A percentile compares a stretch with the other conserved stretches of the same genome.
Evolutionary conservation across 2,888 invertebrate genomes (phyloP).

Genomic region (Nephrocerus scutellatus): DNA sequence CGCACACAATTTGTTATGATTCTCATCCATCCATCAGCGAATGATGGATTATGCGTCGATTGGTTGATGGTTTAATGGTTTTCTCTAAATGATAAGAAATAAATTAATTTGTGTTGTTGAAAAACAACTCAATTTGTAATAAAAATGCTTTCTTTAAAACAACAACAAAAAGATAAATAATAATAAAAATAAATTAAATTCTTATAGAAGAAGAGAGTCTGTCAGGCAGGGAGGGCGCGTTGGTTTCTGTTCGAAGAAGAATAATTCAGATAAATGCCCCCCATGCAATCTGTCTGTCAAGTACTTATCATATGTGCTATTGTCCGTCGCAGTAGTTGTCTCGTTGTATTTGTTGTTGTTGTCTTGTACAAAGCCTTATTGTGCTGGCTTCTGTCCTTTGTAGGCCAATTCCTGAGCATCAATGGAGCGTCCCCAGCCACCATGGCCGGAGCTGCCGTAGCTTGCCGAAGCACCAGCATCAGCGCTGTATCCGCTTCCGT

Average conservation of each 20-base stretch:
- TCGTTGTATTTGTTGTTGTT: conserved; percentile 1
- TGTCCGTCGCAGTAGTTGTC: neutral
- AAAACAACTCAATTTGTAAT: no score
- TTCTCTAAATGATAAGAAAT: no score
- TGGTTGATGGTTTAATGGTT: no score
- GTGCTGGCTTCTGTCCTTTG: conserved; percentile 62
- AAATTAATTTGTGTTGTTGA: no score
- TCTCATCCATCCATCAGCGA: no score
- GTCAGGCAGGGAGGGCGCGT: no score
- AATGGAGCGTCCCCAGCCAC: conserved; percentile 70
- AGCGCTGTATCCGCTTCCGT: conserved; percentile 54
- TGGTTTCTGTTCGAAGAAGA: no score
- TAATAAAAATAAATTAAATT: conserved; percentile 8
- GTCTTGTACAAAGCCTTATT: conserved; percentile 25
- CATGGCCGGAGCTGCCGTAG: conserved; percentile 58
- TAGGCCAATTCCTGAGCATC: conserved; percentile 74
- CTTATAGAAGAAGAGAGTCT: conserved; percentile 10
- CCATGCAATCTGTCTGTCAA: conserved; percentile 3
- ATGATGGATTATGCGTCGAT: no score
- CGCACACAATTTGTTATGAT: no score
- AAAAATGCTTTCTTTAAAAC: no score
- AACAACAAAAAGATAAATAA: conserved; percentile 13
- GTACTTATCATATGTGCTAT: neutral
- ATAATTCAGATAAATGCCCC: no score
- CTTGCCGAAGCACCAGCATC: conserved; percentile 54